Conservation (phyloP, 30 jellyfish, hydroid and myxozoan species). For the Catostylus mosaicus region DNA sequence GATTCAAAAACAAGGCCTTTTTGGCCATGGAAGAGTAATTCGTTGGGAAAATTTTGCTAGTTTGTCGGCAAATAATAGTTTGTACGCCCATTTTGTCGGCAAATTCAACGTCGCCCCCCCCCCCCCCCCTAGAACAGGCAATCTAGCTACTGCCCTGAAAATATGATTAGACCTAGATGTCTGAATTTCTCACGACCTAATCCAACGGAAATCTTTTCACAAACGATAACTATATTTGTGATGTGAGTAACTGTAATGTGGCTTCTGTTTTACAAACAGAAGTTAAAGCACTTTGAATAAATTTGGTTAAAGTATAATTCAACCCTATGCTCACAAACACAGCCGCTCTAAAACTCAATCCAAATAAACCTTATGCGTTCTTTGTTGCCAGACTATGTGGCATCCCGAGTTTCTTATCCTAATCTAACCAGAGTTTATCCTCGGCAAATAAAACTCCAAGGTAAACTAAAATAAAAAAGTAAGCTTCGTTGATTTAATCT, state of each 20-base stretch:
- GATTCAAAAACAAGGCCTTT: too few relatives aligned
- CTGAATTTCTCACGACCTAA: too few relatives aligned
- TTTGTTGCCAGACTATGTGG: background rate
- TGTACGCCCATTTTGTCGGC: too few relatives aligned
- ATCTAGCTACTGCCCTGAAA: too few relatives aligned
- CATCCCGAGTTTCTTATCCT: background rate
- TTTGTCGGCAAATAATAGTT: too few relatives aligned
- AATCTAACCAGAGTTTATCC: background rate
- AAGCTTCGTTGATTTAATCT: background rate
- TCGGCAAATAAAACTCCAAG: background rate
- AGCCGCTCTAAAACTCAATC: background rate
- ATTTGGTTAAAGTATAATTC: background rate
- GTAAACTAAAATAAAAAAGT: background rate
- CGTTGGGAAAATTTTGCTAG: too few relatives aligned
- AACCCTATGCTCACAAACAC: background rate
- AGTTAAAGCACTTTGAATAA: background rate
- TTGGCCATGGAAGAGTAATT: too few relatives aligned
- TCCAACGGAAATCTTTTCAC: background rate
- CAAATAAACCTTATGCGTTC: background rate
- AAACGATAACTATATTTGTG: background rate
- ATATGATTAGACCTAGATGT: too few relatives aligned
- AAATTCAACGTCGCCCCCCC: too few relatives aligned
- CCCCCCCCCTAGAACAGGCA: too few relatives aligned
- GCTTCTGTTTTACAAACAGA: slow-evolving; percentile 10
- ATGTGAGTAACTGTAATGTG: background rate